Base-by-base conservation (phyloP, 2,888 invertebrate genomes). In the Tetragnatha montana region DNA sequence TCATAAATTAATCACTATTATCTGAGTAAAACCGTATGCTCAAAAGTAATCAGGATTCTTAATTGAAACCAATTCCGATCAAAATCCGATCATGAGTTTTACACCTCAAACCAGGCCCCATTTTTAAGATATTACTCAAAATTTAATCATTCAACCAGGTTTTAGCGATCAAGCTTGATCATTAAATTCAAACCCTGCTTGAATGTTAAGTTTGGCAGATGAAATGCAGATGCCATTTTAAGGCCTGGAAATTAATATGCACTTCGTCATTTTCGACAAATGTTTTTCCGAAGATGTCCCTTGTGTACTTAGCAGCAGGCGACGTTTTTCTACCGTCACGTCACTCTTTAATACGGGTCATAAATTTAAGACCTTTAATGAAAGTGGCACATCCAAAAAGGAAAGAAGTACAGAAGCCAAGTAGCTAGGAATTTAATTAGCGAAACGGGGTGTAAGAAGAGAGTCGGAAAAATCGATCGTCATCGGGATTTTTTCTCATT, bases 381-480 rank as follows among this genome's bases (percentile, higher is more conserved):
- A 88, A 86, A 88, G 74, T 74, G 69, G 81, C 70, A 47, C 49
- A 78, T 51, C 19, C 68, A 35, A 68, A 68, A 83, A 82, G 47
- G 60, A 68, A 51, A 7, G 73, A 35, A 12, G 75, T 17, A 60
- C 21, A 78, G 78, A 78, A 78, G 60, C 51, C 60, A 60, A 78
- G 78, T 60, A 17, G 79, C 68, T 21, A 86, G 78, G 86, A 80
- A 86, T 86, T 86, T 80, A 86, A 86, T 86, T 86, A 86, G 86
- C 22, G 85, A 85, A 85, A 60, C 35, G 69, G 47, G 35, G 19
- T 50, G 71, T 50, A 76, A 84, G 74, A n/a, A 70, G 71, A 49
- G 70, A 70, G 50, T 21, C 17, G 35, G 76, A 68, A 78, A 68
- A 78, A 51, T 70, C 75, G 81, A 88, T 88, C 82, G 75, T 76